phyloP scores from a whole-genome alignment of 2,113 vertebrate genomes.

The Zosterops pallidus region DNA sequence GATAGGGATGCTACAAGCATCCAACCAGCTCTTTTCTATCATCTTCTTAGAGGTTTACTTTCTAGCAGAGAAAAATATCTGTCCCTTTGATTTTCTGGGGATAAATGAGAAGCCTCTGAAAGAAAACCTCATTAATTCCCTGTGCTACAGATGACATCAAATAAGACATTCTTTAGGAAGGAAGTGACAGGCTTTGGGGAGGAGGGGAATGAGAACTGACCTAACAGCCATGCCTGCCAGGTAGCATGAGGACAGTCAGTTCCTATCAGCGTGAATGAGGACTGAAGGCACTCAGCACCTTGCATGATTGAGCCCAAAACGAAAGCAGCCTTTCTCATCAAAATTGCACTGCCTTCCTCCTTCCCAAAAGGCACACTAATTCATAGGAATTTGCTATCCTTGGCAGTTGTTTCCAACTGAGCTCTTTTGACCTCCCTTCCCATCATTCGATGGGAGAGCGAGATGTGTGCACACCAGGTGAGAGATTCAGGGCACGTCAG shows the following conservation, averaged over 20 bases:
- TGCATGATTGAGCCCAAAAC: neutral
- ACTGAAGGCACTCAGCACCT: conserved; percentile 3
- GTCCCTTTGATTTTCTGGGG: neutral
- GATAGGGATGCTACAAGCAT: neutral
- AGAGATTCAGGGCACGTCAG: neutral
- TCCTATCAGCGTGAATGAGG: neutral
- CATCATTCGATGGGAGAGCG: neutral
- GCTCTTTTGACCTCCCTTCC: conserved; percentile 50
- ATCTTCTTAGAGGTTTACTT: neutral
- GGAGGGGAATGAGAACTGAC: conserved; percentile 10
- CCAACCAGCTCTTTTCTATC: neutral
- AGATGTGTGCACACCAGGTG: neutral
- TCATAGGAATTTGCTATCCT: conserved; percentile 32
- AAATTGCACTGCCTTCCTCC: conserved; percentile 36
- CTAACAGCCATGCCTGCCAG: neutral
- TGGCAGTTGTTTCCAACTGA: conserved; percentile 50
- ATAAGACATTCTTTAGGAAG: neutral
- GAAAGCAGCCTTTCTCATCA: conserved; percentile 29
- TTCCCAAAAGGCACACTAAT: conserved; percentile 11
- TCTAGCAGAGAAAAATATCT: neutral
- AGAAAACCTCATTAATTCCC: conserved; percentile 26
- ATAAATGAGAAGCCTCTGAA: neutral
- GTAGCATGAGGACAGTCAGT: conserved; percentile 14
- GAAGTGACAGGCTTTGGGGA: neutral
- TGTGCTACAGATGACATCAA: neutral